Conservation (phyloP, 2,888 invertebrate species). For the Ormia ochracea region DNA sequence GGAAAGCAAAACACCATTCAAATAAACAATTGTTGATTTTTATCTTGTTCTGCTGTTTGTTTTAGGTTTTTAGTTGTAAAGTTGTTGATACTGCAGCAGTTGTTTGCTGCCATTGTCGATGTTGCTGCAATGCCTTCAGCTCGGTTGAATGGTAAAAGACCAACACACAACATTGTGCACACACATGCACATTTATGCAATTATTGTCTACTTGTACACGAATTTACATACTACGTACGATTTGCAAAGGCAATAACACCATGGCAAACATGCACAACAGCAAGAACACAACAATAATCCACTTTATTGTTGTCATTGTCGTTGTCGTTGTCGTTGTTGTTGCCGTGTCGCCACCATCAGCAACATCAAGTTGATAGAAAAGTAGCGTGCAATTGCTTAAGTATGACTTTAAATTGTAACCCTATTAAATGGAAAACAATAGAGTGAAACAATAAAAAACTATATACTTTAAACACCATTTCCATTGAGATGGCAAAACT, state of each 20-base stretch:
- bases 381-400: slow-evolving; percentile 34
- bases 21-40: slow-evolving; percentile 62
- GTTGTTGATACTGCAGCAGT: slow-evolving; percentile 33
- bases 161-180: background rate
- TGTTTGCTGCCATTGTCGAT: slow-evolving; percentile 16
- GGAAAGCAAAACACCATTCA: slow-evolving; percentile 29
- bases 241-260: background rate
- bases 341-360: background rate
- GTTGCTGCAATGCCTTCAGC: slow-evolving; percentile 30
- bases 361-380: slow-evolving; percentile 26
- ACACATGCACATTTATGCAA: background rate
- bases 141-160: slow-evolving; percentile 17
- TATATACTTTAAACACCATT: too few relatives aligned
- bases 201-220: slow-evolving; percentile 1
- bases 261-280: background rate
- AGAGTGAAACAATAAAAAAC: too few relatives aligned
- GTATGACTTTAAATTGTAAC: slow-evolving; percentile 34
- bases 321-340: slow-evolving; percentile 7
- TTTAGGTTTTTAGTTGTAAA: slow-evolving; percentile 32
- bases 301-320: slow-evolving; percentile 9
- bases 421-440: slow-evolving; percentile 2
- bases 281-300: slow-evolving; percentile 23
- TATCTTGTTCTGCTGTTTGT: slow-evolving; percentile 55
- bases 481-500: too few relatives aligned
- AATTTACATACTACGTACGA: background rate